A percentile compares a stretch with the other conserved stretches of the same genome.
Evolutionary conservation across 2,888 invertebrate species (phyloP).

Genomic region (Drosophila merina): DNA sequence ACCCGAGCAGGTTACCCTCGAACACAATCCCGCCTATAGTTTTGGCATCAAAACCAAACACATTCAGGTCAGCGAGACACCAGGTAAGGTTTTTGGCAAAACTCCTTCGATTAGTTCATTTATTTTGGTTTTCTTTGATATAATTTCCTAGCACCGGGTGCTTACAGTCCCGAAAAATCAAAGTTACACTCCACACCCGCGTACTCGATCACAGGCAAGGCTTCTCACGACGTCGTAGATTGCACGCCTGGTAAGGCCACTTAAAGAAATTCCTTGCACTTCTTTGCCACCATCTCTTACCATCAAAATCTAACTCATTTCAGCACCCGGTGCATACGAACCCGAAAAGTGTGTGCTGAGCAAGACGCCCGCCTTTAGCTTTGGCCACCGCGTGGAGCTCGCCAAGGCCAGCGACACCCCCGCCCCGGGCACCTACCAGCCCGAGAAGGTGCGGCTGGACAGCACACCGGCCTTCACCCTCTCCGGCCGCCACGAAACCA

Average conservation of each 20-base stretch:
- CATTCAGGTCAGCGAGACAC: conserved; percentile 85
- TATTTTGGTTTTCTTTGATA: conserved; percentile 3
- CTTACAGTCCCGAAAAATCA: conserved; percentile 86
- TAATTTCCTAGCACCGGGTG: conserved; percentile 83
- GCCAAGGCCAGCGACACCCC: conserved; percentile 83
- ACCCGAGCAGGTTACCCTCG: conserved; percentile 85
- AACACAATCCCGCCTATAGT: conserved; percentile 88
- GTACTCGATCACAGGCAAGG: conserved; percentile 84
- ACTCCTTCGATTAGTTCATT: neutral
- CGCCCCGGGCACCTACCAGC: conserved; percentile 86
- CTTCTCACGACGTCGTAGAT: conserved; percentile 84
- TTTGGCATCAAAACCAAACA: conserved; percentile 89
- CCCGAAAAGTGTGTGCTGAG: conserved; percentile 85
- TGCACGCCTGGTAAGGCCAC: conserved; percentile 71
- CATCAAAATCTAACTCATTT: conserved; percentile 22
- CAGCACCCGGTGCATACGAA: conserved; percentile 87
- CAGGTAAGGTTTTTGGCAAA: conserved; percentile 82
- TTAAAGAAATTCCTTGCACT: neutral
- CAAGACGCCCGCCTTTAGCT: conserved; percentile 88
- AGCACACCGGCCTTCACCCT: conserved; percentile 86
- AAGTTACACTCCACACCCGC: conserved; percentile 85
- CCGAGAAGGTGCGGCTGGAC: conserved; percentile 85
- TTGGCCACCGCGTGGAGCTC: conserved; percentile 88
- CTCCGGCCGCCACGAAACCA: conserved; percentile 66
- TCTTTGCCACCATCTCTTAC: neutral